Evolutionary conservation across 2,888 invertebrate genomes (phyloP).

Genomic region (Drosophila recens): DNA sequence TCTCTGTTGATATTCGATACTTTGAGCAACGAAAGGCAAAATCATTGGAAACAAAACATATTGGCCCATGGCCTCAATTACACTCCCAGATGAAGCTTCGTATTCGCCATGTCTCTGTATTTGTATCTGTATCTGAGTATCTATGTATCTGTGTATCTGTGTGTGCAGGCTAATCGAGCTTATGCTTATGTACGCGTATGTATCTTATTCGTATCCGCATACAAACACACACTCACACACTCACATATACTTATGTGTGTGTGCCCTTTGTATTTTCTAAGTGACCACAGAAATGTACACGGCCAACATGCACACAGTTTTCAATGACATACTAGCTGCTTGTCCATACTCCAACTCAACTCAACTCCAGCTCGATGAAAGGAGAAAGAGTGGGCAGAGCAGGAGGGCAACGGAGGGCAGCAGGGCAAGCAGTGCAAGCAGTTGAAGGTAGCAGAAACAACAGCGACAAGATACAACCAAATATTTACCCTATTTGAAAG

Average conservation of each 20-base stretch:
- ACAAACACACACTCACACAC: neutral
- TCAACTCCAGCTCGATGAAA: conserved; percentile 3
- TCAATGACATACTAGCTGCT: conserved; percentile 64
- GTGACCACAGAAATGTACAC: conserved; percentile 80
- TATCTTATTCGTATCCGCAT: conserved; percentile 15
- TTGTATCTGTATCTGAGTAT: conserved; percentile 36
- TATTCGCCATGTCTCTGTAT: conserved; percentile 18
- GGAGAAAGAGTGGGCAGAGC: neutral
- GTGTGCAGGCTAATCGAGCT: conserved; percentile 75
- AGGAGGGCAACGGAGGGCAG: neutral
- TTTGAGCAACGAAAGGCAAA: conserved; percentile 81
- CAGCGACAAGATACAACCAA: conserved; percentile 32
- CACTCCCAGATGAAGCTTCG: conserved; percentile 71
- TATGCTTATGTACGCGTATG: conserved; percentile 44
- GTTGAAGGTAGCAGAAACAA: conserved; percentile 34
- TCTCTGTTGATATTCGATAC: conserved; percentile 82
- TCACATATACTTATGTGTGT: conserved; percentile 1
- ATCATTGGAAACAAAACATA: conserved; percentile 81
- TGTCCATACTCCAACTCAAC: conserved; percentile 38
- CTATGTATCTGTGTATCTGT: conserved; percentile 22
- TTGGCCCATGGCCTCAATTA: conserved; percentile 82
- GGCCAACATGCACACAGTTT: conserved; percentile 71
- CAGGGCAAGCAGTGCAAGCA: conserved; percentile 11
- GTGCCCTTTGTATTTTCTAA: conserved; percentile 68
- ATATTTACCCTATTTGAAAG: conserved; percentile 45